Percentiles rank a stretch among this genome's conserved stretches.
These are phyloP conservation scores for Pammene fasciana DNA, from an alignment of 2,888 invertebrate genomes.

Conservation along the genomic window DNA sequence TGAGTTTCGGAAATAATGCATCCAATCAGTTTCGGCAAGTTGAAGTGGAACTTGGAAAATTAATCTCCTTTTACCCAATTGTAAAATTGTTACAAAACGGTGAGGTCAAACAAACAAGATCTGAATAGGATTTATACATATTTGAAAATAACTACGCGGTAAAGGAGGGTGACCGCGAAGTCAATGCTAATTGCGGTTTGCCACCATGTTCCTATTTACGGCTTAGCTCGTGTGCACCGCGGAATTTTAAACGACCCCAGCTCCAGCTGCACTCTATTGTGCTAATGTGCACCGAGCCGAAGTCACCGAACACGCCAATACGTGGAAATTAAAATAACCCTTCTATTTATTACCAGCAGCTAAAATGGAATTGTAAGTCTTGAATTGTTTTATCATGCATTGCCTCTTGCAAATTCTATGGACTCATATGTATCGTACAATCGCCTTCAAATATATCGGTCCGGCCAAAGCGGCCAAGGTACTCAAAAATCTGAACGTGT, in stretches of 20 bases:
- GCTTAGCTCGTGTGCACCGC: conserved; percentile 61
- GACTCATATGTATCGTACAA: no score
- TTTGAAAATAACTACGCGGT: conserved; percentile 47
- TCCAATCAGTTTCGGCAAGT: no score
- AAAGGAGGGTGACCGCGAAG: conserved; percentile 56
- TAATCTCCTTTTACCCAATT: no score
- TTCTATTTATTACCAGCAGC: conserved; percentile 29
- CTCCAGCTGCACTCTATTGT: conserved; percentile 66
- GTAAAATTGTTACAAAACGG: no score
- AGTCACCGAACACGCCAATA: conserved; percentile 45
- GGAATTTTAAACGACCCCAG: conserved; percentile 68
- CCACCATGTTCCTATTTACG: conserved; percentile 74
- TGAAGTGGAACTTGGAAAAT: no score
- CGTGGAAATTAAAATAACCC: conserved; percentile 56
- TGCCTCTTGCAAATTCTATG: no score
- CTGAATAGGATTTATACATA: no score
- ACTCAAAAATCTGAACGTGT: no score
- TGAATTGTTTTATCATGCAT: conserved; percentile 10
- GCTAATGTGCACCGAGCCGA: conserved; percentile 13
- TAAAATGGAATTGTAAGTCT: background rate
- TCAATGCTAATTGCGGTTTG: conserved; percentile 77
- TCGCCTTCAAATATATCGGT: no score
- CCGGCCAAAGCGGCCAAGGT: no score
- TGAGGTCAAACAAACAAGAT: no score
- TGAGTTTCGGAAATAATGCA: no score